phyloP scores from a whole-genome alignment of 2,888 invertebrate genomes.

The Mongoloraphidia duomilia region DNA sequence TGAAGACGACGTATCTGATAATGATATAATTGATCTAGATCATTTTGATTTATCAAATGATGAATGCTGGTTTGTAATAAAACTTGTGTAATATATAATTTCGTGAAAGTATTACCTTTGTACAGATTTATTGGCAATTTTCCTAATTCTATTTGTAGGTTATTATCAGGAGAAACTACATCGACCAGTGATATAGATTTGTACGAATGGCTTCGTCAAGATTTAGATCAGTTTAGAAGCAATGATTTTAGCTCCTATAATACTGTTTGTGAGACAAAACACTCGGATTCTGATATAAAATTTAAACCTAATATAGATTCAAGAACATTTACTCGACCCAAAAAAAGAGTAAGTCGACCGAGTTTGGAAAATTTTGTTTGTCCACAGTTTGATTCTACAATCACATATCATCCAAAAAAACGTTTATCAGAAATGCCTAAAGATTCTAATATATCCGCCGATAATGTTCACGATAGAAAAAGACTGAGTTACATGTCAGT shows the following conservation, averaged over 20 bases:
- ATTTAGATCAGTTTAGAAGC: conserved; percentile 8
- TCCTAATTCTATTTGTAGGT: conserved; percentile 12
- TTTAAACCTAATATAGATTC: conserved; percentile 46
- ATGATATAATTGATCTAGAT: conserved; percentile 41
- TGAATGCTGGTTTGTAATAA: conserved; percentile 41
- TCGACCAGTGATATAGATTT: conserved; percentile 11
- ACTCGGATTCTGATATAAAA: not conserved
- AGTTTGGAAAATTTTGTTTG: conserved; percentile 35
- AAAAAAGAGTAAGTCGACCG: conserved; percentile 41
- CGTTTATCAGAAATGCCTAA: not conserved
- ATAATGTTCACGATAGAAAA: not conserved
- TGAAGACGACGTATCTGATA: not conserved
- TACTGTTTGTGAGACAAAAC: not conserved
- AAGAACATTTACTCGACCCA: conserved; percentile 53
- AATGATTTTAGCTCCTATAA: not conserved
- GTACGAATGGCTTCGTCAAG: conserved; percentile 16
- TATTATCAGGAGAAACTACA: conserved; percentile 13
- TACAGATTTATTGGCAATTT: not conserved
- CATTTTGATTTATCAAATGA: conserved; percentile 39
- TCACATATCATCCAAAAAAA: not conserved
- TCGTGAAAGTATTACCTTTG: not conserved
- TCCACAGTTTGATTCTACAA: not conserved
- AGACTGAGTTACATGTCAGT: too few relatives aligned
- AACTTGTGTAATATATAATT: conserved; percentile 5
- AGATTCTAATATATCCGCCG: not conserved